Evolutionary conservation across 2,888 invertebrate species (phyloP).

Genomic region (Branchellion lobata): DNA sequence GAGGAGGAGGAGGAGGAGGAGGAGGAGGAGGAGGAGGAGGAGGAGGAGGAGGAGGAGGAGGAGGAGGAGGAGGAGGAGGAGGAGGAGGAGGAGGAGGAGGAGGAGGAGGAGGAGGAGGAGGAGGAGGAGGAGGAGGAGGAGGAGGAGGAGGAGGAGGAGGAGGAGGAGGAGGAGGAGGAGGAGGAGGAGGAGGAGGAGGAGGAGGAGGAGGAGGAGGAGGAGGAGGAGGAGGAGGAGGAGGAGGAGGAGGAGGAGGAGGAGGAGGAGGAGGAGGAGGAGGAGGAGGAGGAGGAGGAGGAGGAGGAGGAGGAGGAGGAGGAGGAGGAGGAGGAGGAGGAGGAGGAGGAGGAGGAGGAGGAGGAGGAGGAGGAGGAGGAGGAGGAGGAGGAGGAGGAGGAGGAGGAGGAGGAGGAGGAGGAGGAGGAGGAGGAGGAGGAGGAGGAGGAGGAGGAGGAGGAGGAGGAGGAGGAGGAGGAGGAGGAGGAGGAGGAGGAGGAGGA

Average conservation of each 20-base stretch:
- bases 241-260: slow-evolving; percentile 21
- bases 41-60: slow-evolving; percentile 18
- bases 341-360: not conserved
- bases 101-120: slow-evolving; percentile 24
- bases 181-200: slow-evolving; percentile 18
- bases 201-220: slow-evolving; percentile 38
- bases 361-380: not conserved
- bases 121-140: slow-evolving; percentile 36
- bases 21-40: not conserved
- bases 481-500: not conserved
- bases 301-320: slow-evolving; percentile 9
- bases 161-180: slow-evolving; percentile 28
- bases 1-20: not conserved
- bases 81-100: slow-evolving; percentile 35
- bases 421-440: slow-evolving; percentile 30
- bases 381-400: not conserved
- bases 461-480: not conserved
- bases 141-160: slow-evolving; percentile 44
- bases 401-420: slow-evolving; percentile 20
- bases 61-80: slow-evolving; percentile 32
- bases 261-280: slow-evolving; percentile 21
- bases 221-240: slow-evolving; percentile 33
- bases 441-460: slow-evolving; percentile 17
- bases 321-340: not conserved
- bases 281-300: slow-evolving; percentile 35